phyloP scores from a whole-genome alignment of 2,888 invertebrate genomes.

The Zygogramma bicolorata region DNA sequence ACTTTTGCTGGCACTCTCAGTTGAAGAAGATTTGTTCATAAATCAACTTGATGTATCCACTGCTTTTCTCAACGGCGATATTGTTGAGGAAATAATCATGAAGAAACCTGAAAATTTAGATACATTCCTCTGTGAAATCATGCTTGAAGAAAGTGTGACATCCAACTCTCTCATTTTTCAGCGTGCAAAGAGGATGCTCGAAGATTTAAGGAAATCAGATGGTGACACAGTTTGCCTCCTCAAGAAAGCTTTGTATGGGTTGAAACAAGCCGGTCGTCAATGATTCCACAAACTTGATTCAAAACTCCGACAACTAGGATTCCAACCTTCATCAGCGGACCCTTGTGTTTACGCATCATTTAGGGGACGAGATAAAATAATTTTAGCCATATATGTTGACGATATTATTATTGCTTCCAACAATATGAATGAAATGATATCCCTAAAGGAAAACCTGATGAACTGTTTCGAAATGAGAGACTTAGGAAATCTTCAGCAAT shows the following conservation, averaged over 20 bases:
- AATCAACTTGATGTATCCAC: neutral
- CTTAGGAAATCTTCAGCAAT: no score
- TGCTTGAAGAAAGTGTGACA: no score
- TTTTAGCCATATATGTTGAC: neutral
- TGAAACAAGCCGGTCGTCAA: neutral
- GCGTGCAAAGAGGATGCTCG: neutral
- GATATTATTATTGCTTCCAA: neutral
- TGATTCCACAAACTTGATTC: neutral
- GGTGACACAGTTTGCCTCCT: neutral
- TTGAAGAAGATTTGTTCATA: no score
- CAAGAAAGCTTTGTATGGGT: neutral
- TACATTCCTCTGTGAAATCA: no score
- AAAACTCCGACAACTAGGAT: neutral
- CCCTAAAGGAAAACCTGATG: no score
- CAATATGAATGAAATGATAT: no score
- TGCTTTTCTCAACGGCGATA: neutral
- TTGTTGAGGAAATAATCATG: neutral
- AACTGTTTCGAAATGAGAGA: no score
- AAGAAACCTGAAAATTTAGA: neutral
- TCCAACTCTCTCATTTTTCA: no score
- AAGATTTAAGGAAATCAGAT: neutral
- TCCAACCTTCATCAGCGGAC: neutral
- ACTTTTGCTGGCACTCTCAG: no score
- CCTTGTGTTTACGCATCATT: neutral
- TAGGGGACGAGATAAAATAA: neutral